Evolutionary conservation across 2,797 vertebrate species (phyloP).

Genomic region (Scomberomorus guttatus): DNA sequence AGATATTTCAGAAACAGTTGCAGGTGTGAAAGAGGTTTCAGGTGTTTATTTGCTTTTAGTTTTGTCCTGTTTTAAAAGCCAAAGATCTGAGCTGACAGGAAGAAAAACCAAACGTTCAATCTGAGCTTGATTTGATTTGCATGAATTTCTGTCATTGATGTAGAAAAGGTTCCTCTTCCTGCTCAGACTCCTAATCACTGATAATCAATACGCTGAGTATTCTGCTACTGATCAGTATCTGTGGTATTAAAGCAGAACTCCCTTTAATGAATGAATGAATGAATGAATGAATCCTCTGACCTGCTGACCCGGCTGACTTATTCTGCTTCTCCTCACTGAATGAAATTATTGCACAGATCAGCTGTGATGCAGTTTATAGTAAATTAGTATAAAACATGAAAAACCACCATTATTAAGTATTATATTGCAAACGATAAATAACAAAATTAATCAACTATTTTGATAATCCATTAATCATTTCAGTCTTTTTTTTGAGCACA

Average conservation of each 20-base stretch:
- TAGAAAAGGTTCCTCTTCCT: background rate
- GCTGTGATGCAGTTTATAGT: too few species aligned
- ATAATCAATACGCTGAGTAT: conserved; percentile 5
- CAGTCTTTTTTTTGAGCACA: too few species aligned
- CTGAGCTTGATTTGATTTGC: background rate
- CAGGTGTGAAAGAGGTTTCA: too few species aligned
- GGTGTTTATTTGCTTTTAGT: background rate
- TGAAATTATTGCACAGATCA: too few species aligned
- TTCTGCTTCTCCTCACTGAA: too few species aligned
- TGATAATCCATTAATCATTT: too few species aligned
- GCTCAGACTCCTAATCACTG: background rate
- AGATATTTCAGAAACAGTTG: too few species aligned
- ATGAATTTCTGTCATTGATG: background rate
- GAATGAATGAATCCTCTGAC: too few species aligned
- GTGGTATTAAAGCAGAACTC: background rate
- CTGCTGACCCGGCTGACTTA: background rate
- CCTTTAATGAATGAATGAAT: background rate
- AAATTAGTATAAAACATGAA: too few species aligned
- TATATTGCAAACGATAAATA: too few species aligned
- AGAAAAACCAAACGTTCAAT: background rate
- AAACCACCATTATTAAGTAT: too few species aligned
- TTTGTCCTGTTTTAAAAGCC: conserved; percentile 10
- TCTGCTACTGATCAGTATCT: conserved; percentile 11
- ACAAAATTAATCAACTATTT: too few species aligned
- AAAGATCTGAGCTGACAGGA: conserved; percentile 31